These are phyloP conservation scores for Decapterus maruadsi DNA, from an alignment of 2,797 vertebrate species.

Conservation along the genomic window DNA sequence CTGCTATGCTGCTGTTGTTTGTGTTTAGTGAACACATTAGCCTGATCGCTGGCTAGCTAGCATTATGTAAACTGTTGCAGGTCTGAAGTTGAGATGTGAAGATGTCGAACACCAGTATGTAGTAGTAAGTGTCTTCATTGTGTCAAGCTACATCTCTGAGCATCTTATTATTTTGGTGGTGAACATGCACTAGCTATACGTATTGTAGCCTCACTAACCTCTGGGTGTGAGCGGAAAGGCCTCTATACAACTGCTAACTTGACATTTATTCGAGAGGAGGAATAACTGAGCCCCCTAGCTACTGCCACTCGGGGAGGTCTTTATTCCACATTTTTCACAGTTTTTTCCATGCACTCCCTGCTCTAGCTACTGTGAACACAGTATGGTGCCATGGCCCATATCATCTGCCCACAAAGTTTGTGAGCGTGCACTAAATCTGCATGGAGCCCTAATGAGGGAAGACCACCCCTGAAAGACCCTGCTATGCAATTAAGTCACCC, in stretches of 20 bases:
- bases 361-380: slow-evolving; percentile 28
- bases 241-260: not conserved
- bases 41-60: not conserved
- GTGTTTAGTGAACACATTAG: not conserved
- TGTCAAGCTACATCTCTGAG: not conserved
- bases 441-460: slow-evolving; percentile 61
- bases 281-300: not conserved
- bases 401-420: slow-evolving; percentile 48
- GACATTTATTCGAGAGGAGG: not conserved
- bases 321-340: slow-evolving; percentile 16
- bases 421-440: slow-evolving; percentile 39
- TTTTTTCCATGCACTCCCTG: slow-evolving; percentile 25
- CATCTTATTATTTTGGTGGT: not conserved
- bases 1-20: not conserved
- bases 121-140: too few relatives aligned
- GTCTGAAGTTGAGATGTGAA: not conserved
- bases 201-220: not conserved
- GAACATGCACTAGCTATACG: not conserved
- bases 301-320: slow-evolving; percentile 23
- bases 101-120: not conserved
- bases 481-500: slow-evolving; percentile 55
- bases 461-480: slow-evolving; percentile 76
- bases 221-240: not conserved
- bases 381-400: slow-evolving; percentile 46
- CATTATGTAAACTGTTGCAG: not conserved